A percentile compares a stretch with the other conserved stretches of the same genome.
These are phyloP conservation scores for Cuculus canorus DNA, from an alignment of 2,797 vertebrate species.

Conservation along the genomic window DNA sequence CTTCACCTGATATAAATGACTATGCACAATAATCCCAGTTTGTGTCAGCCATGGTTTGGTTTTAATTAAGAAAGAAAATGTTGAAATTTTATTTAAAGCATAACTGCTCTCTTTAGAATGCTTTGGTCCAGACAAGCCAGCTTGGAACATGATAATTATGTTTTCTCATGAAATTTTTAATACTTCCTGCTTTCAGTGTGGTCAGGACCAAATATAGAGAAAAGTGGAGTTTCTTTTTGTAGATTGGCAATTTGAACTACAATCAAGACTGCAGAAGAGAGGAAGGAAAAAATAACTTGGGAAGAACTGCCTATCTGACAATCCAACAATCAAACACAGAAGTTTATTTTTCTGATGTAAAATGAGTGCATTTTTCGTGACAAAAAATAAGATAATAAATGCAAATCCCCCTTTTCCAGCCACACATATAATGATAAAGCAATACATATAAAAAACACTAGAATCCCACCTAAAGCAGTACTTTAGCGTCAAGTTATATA, in stretches of 20 bases:
- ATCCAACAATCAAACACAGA: not conserved
- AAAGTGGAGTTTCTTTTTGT: not conserved
- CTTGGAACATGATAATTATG: not conserved
- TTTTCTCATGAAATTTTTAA: not conserved
- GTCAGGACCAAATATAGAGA: not conserved
- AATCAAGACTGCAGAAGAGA: not conserved
- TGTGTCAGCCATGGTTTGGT: not conserved
- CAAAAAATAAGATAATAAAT: not conserved
- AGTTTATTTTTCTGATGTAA: not conserved
- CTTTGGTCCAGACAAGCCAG: not conserved
- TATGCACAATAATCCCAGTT: not conserved
- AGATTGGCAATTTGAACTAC: not conserved
- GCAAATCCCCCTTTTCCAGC: not conserved
- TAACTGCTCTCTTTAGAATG: not conserved
- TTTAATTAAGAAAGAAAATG: not conserved
- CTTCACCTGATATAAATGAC: not conserved
- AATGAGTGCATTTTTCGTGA: not conserved
- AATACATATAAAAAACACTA: not conserved
- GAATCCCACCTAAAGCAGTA: not conserved
- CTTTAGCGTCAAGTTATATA: not conserved
- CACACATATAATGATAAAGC: not conserved
- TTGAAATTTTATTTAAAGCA: not conserved
- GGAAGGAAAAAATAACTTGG: not conserved
- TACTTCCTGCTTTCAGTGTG: not conserved
- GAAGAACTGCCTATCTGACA: not conserved